Conservation (phyloP, 2,797 vertebrate species). For the Leuciscus waleckii region DNA sequence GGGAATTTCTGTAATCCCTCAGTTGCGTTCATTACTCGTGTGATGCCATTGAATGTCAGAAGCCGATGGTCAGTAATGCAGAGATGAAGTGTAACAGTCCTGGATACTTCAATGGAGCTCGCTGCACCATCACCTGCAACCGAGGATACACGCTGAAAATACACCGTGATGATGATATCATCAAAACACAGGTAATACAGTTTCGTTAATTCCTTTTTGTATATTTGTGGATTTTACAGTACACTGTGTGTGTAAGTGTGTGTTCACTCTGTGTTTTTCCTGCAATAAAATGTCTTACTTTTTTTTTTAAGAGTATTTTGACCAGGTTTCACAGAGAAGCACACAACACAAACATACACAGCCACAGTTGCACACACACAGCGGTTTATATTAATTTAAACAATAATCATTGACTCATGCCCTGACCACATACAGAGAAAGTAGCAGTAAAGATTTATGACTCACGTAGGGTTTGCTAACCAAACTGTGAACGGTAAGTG, state of each 20-base stretch:
- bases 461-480: slow-evolving; percentile 51
- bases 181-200: slow-evolving; percentile 87
- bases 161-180: slow-evolving; percentile 88
- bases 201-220: neutral
- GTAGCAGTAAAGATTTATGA: slow-evolving; percentile 54
- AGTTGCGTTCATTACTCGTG: slow-evolving; percentile 97
- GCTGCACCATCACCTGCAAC: slow-evolving; percentile 90
- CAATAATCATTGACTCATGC: slow-evolving; percentile 49
- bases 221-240: neutral
- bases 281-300: neutral
- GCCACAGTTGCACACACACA: slow-evolving; percentile 16
- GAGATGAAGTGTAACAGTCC: slow-evolving; percentile 83
- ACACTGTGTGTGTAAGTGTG: neutral
- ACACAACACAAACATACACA: slow-evolving; percentile 29
- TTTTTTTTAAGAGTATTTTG: slow-evolving; percentile 24
- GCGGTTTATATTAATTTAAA: slow-evolving; percentile 48
- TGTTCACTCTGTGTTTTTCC: slow-evolving; percentile 15
- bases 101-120: slow-evolving; percentile 86
- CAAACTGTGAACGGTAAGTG: slow-evolving; percentile 51
- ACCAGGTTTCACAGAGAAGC: slow-evolving; percentile 13
- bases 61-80: slow-evolving; percentile 87
- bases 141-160: slow-evolving; percentile 88
- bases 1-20: slow-evolving; percentile 6
- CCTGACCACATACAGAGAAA: slow-evolving; percentile 55
- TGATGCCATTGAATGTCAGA: slow-evolving; percentile 88